These are phyloP conservation scores for Aelia acuminata DNA, from an alignment of 2,888 invertebrate species.

Conservation along the genomic window DNA sequence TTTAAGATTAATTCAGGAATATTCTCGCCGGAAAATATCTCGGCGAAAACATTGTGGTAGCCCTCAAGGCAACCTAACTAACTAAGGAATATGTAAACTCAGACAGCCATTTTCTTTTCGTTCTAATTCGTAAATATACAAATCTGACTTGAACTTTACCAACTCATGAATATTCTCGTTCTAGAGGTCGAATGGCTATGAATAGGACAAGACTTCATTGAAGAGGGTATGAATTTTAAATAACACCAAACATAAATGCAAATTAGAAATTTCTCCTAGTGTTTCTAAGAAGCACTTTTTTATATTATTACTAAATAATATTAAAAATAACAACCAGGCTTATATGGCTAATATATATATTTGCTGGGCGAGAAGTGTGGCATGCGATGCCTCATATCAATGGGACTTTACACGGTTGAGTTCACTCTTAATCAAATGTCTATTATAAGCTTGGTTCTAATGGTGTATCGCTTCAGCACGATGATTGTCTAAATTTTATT, in stretches of 20 bases:
- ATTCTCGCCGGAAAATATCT: not conserved
- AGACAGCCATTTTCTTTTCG: not conserved
- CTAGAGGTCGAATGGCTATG: not conserved
- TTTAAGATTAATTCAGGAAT: not conserved
- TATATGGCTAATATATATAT: too few relatives aligned
- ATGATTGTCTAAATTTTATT: too few relatives aligned
- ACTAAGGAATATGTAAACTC: slow-evolving; percentile 22
- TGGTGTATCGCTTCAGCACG: too few relatives aligned
- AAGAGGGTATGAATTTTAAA: slow-evolving; percentile 27
- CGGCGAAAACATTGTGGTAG: not conserved
- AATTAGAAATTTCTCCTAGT: not conserved
- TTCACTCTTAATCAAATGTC: not conserved
- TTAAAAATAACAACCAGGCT: too few relatives aligned
- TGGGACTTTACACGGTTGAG: not conserved
- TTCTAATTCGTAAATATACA: not conserved
- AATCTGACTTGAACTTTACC: not conserved
- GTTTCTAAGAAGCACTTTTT: not conserved
- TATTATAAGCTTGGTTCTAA: not conserved
- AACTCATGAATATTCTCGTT: slow-evolving; percentile 16
- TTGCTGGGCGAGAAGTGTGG: not conserved
- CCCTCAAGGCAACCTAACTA: not conserved
- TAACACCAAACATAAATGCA: not conserved
- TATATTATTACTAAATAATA: too few relatives aligned
- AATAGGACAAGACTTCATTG: not conserved
- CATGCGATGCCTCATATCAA: not conserved